phyloP scores from a whole-genome alignment of 2,113 vertebrate genomes.

The Athene cunicularia region DNA sequence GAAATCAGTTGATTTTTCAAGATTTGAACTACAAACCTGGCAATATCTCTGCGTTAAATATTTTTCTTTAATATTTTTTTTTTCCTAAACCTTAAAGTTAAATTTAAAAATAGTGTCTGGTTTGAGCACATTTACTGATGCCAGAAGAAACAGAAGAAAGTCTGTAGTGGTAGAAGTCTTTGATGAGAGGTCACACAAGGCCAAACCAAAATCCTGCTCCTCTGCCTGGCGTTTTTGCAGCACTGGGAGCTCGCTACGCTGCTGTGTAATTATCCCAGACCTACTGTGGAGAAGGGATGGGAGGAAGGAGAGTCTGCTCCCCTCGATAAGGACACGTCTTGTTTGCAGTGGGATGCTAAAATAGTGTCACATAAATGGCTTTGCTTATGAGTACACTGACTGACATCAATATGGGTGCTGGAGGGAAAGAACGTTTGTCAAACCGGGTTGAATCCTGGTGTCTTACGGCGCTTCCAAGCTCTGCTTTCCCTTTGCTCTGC shows the following conservation, averaged over 20 bases:
- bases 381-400: neutral
- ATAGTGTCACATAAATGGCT: accelerated
- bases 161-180: neutral
- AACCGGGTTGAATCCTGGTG: neutral
- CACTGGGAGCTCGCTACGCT: neutral
- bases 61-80: neutral
- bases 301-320: neutral
- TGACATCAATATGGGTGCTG: neutral
- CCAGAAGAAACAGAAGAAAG: conserved; percentile 19
- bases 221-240: neutral
- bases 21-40: neutral
- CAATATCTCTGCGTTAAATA: neutral
- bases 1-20: neutral
- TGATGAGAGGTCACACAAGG: neutral
- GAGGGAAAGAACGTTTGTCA: neutral
- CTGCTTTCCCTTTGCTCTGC: neutral
- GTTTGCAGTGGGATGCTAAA: neutral
- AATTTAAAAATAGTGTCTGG: neutral
- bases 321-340: accelerated
- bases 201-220: neutral
- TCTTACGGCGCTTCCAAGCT: neutral
- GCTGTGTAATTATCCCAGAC: neutral
- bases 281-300: neutral
- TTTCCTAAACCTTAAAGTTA: neutral
- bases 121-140: neutral